A percentile compares a stretch with the other conserved stretches of the same genome.
phyloP scores from a whole-genome alignment of 2,797 vertebrate genomes.

The Numenius phaeopus region DNA sequence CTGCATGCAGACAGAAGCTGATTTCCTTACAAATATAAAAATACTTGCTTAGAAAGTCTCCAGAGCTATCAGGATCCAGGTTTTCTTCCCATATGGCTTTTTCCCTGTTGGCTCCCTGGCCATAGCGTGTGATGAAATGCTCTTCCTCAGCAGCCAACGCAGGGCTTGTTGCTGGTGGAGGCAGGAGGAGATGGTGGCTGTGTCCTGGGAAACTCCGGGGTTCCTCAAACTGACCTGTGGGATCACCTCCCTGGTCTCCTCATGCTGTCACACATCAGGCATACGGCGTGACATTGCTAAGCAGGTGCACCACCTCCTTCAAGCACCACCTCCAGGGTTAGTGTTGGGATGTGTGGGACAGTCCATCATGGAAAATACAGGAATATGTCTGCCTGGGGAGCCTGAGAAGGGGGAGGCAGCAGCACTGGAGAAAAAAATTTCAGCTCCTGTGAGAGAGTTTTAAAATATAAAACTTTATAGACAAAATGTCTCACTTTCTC shows the following conservation, averaged over 20 bases:
- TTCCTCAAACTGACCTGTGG: background rate
- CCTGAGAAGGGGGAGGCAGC: background rate
- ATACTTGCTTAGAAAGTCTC: background rate
- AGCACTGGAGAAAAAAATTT: background rate
- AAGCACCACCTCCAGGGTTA: background rate
- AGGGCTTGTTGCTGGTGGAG: background rate
- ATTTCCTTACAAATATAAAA: background rate
- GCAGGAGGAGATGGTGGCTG: background rate
- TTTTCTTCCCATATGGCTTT: background rate
- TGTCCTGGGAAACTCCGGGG: background rate
- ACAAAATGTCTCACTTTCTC: background rate
- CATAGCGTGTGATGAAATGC: fast-evolving
- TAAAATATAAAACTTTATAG: background rate
- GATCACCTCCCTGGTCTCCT: background rate
- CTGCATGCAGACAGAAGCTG: background rate
- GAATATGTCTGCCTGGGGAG: background rate
- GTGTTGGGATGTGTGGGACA: background rate
- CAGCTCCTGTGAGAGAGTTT: background rate
- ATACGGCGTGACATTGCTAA: fast-evolving
- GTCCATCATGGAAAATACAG: background rate
- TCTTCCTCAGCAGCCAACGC: background rate
- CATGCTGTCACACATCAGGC: fast-evolving
- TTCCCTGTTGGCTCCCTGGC: background rate
- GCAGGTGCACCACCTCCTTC: background rate
- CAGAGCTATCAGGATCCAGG: background rate